Base-by-base conservation (phyloP, 2,888 invertebrate genomes). In the Acanthosoma haemorrhoidale region DNA sequence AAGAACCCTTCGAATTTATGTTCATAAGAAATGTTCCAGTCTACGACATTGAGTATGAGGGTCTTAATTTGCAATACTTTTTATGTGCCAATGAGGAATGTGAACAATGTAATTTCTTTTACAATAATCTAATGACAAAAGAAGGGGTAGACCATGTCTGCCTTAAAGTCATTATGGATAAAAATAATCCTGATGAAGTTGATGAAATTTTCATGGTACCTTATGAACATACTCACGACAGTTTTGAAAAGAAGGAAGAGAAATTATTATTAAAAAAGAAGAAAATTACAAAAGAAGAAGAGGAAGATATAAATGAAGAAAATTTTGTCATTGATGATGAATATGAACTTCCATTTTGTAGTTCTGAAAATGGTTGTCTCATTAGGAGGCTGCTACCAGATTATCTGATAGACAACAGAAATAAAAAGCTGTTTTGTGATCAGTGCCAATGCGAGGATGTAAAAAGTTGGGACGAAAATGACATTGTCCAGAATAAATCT, bases 211-310 rank as follows among this genome's bases (percentile, higher is more conserved):
- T 51, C 29, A 25, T 25, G 2, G 21, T 51, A 29, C 51, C 51
- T 51, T 51, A 25, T n/a, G 51, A 51, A 25, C 51, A 51, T 25
- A 18, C 29, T 0, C 51, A 51, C 21, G 66, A 32, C 38, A 39
- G 6, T 43, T 43, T 43, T 11, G 41, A 66, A 43, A 66, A 66
- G 15, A 66, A 41, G 25, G 41, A 41, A 66, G 31, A 43, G 2
- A 66, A 66, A 32, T 18, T 32, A 41, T 4, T 41, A 38, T 9
- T 66, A 15, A 15, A 43, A 25, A 43, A 18, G 31, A 41, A 66
- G 31, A 66, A 41, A 8, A 43, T 29, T 3, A 41, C 39, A 29
- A 31, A 66, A 31, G 71, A 71, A 13, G 63, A 71, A n/a, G 71
- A 71, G 4, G 32, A 69, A 29, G 51, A 70, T 16, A 60, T 57